Evolutionary conservation across 2,113 vertebrate species (phyloP), one percentile per base, ranked within the genome.

Genomic region (Corythaeola cristata): DNA sequence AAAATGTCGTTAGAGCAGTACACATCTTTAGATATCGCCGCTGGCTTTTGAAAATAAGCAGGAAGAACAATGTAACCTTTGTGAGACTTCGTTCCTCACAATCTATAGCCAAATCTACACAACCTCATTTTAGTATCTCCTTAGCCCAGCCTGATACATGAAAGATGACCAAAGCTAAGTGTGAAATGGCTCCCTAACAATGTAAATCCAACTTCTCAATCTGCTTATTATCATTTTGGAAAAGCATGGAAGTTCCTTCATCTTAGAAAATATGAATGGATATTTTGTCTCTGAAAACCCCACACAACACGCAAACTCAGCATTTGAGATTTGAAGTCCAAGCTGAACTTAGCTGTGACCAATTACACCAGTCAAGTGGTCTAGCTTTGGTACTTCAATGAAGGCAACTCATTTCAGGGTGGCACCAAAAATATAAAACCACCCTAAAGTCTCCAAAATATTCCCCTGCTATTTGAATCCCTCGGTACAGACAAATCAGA

Each of bases 1-100:
- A 84, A 73, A 89, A 95, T 28, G 30, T 59, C 88, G 63, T 79
- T 11, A 44, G 47, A 88, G 55, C 53, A 52, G 47, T 32, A 60
- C 69, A 60, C 69, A 79, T 88, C 85, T 37, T 53, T 85, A 91
- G 87, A 76, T 12, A 21, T 11, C 88, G 80, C 89, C 4, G 3
- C 85, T 44, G 33, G 79, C 68, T 75, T 90, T 80, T 44, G 47
- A 52, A 82, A 94, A 83, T 15, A 15, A 85, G 63, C 35, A 59
- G 67, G 30, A 83, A 59, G 85, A 96, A 94, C 90, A 96, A 59
- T 68, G 67, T 63, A 64, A 90, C 50, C 69, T 80, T 90, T 96
- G 83, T 96, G 73, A 85, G 56, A 12, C 37, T 80, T 30, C 4
- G 2, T 33, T 90, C n/a, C 52, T 52, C 52, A 12, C 22, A 44